Evolutionary conservation across 2,888 invertebrate species (phyloP), one percentile per base, ranked within the genome.

Genomic region (Harmothoe impar): DNA sequence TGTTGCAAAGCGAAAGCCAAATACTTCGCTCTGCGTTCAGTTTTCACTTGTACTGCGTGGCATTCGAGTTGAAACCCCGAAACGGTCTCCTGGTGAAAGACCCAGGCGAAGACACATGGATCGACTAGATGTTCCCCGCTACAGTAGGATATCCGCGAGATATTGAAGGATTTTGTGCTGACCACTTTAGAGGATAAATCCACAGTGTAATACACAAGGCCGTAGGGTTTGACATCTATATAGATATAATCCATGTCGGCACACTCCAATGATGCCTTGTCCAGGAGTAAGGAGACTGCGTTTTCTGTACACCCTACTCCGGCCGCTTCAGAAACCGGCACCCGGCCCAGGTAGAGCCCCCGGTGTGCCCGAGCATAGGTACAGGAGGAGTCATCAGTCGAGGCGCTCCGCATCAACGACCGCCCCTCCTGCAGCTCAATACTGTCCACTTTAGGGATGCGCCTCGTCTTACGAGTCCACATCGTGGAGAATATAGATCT

Each of bases 101-200:
- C 51, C 90, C 90, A 90, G 23, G 90, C 90, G 56, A 90, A 90
- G 3, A 90, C 84, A 56, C 84, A 84, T 0, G 90, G 90, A 56
- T 90, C 84, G 12, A 84, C 43, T 29, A 33, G 20, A 56, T 90
- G 90, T 20, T 84, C 81, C 12, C 90, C 90, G 35, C 90, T 90
- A 33, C 90, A 90, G 56, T 81, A 90, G 33, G 90, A 90, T 7
- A 90, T 84, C 20, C 90, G 78, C 7, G 90, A 90, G 54, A 90
- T 51, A 51, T 84, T 81, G 56, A 90, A 90, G 31, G 81, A 43
- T 25, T 84, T 54, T 0, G 31, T 90, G 29, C 54, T n/a, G 84
- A 33, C 51, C 15, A 90, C 81, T 33, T 84, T 90, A 90, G 31
- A 78, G 54, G 77, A 29, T 7, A 78, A 29, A 29, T 90, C 90